Evolutionary conservation across 2,888 invertebrate genomes (phyloP), one percentile per base, ranked within the genome.

Genomic region (Elegia similella): DNA sequence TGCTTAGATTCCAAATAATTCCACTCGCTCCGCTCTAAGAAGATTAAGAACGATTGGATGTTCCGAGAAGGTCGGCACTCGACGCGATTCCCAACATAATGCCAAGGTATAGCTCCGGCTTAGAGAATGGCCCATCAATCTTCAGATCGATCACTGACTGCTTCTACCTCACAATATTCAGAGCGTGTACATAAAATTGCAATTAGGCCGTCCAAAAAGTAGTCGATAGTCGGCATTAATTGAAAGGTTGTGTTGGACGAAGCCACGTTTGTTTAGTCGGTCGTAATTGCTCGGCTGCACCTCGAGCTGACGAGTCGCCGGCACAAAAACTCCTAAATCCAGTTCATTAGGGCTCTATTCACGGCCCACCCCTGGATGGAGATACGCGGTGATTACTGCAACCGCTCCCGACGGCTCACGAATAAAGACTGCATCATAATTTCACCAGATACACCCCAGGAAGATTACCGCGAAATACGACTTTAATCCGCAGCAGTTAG

Each of bases 401-500:
- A 90, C 90, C 90, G 90, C 89, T 90, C 89, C 90, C 90, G 88
- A 88, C 90, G 89, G 89, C 88, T 88, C 88, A 89, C 91, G 86
- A 88, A 89, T 91, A 91, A 90, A 90, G 90, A 90, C 90, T 90
- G 91, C 90, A 91, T 91, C 91, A 90, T 91, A 91, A 91, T 91
- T 91, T 88, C 87, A 90, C 88, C 88, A 88, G 89, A 90, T 86
- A 88, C 86, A 86, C 87, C 87, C 88, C 81, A 73, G 72, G 69
- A 62, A 52, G 52, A 72, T 69, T 67, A 76, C 70, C 75, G 71
- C 71, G 68, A 88, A 85, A 79, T 73, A 66, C 76, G 62, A 81
- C 77, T 79, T 79, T 86, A 86, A 79, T 69, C 65, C 75, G 55
- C 55, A 57, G 70, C 42, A 59, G 67, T 82, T 48, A 88, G 68